Base-by-base conservation (phyloP, 2,113 vertebrate genomes). In the Sinosuthora webbiana region DNA sequence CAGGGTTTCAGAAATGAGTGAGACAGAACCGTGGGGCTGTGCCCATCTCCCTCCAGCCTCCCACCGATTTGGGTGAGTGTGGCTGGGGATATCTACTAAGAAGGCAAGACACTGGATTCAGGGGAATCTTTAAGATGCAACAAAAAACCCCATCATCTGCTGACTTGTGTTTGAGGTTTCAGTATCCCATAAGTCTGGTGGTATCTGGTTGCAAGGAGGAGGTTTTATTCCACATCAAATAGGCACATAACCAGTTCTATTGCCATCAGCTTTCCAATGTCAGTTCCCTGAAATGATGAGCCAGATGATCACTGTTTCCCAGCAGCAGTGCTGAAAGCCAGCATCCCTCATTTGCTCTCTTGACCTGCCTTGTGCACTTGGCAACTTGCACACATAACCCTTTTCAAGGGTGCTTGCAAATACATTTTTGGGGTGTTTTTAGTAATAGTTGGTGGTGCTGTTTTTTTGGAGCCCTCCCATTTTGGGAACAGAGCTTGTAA, bases 41-140 rank as follows among this genome's bases (percentile, higher is more conserved):
- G 55, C 10, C 3, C 6, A 19, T 37, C 23, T 83, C 22, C 17
- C n/a, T 89, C 8, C 17, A 31, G 7, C 18, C 19, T 85, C 42
- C 30, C 39, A 42, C 17, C 0, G 1, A 49, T 83, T 52, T 77
- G 37, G 25, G 13, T 8, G 2, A 76, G 22, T 0, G 0, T 33
- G 42, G 5, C 35, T 85, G 31, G 25, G 25, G 10, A 15, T 56
- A 24, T 9, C 9, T 31, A 11, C 2, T 53, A 22, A 59, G 30
- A 44, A 39, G 33, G 25, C 28, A 78, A 67, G 79, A 13, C 41
- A 20, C 20, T 75, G 27, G 22, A 37, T 64, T 83, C 3, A 13
- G 42, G 13, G 41, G 9, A n/a, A 41, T 73, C 31, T 75, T 92
- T 30, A 59, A 35, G 41, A 30, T 17, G 16, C 22, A 70, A 20